A percentile compares a stretch with the other conserved stretches of the same genome.
These are phyloP conservation scores for Pelobates cultripes DNA, from an alignment of 2,797 vertebrate species.

Conservation along the genomic window DNA sequence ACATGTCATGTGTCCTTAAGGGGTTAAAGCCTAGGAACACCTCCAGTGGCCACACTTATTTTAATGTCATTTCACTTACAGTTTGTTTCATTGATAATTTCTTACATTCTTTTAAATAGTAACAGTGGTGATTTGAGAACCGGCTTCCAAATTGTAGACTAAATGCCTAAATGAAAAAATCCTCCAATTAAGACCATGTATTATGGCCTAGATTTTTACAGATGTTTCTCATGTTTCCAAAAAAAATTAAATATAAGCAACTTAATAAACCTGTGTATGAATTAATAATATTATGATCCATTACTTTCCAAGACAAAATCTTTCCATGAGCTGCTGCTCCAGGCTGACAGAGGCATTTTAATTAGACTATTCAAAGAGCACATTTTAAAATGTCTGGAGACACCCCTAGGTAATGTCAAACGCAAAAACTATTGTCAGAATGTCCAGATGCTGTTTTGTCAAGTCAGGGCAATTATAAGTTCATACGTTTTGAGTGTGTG, in stretches of 20 bases:
- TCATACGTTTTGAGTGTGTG: neutral
- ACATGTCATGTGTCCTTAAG: too few relatives aligned
- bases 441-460: slow-evolving; percentile 1
- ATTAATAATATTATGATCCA: neutral
- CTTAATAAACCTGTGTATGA: slow-evolving; percentile 19
- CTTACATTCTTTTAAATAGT: too few relatives aligned
- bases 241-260: neutral
- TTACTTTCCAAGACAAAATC: neutral
- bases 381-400: slow-evolving; percentile 30
- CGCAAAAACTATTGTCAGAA: slow-evolving; percentile 12
- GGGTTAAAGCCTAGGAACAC: too few relatives aligned
- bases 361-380: slow-evolving; percentile 32
- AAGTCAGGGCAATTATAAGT: slow-evolving; percentile 1
- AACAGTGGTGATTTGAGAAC: too few relatives aligned
- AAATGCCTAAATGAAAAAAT: too few relatives aligned
- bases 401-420: neutral
- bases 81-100: too few relatives aligned
- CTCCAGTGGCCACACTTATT: too few relatives aligned
- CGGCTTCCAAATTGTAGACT: too few relatives aligned
- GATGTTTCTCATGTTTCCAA: too few relatives aligned
- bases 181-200: too few relatives aligned
- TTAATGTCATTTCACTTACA: too few relatives aligned
- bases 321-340: slow-evolving; percentile 4
- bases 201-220: too few relatives aligned
- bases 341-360: slow-evolving; percentile 13